Evolutionary conservation across 2,888 invertebrate genomes (phyloP).

Genomic region (Megamerina dolium): DNA sequence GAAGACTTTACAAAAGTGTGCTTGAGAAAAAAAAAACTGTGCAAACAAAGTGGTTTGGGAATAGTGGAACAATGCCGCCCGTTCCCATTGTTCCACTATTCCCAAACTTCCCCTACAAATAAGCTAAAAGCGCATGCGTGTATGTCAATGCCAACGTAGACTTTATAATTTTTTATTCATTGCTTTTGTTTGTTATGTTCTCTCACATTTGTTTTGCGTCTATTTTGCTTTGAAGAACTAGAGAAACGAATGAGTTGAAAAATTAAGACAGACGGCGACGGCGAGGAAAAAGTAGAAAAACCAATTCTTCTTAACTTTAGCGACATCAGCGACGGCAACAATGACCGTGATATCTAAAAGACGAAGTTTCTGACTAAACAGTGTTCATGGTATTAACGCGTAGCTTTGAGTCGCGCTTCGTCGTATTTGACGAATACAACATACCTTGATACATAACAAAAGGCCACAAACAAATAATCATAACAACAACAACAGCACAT

Average conservation of each 20-base stretch:
- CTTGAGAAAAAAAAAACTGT: no score
- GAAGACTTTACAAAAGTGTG: no score
- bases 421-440: no score
- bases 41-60: not conserved
- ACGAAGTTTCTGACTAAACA: conserved; percentile 7
- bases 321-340: not conserved
- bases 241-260: conserved; percentile 2
- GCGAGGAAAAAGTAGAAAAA: no score
- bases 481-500: conserved; percentile 5
- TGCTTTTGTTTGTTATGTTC: not conserved
- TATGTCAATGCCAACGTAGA: conserved; percentile 1
- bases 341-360: conserved; percentile 16
- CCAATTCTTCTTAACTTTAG: no score
- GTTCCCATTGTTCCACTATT: no score
- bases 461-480: conserved; percentile 2
- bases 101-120: not conserved
- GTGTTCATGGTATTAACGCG: not conserved
- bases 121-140: conserved; percentile 1
- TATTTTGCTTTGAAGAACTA: not conserved
- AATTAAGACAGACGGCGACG: no score
- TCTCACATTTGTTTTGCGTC: not conserved
- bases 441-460: no score
- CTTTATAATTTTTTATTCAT: not conserved
- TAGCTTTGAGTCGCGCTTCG: not conserved
- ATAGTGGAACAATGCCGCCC: no score